These are phyloP conservation scores for Macrosteles quadrilineatus DNA, from an alignment of 1,140 invertebrate species.

Conservation along the genomic window DNA sequence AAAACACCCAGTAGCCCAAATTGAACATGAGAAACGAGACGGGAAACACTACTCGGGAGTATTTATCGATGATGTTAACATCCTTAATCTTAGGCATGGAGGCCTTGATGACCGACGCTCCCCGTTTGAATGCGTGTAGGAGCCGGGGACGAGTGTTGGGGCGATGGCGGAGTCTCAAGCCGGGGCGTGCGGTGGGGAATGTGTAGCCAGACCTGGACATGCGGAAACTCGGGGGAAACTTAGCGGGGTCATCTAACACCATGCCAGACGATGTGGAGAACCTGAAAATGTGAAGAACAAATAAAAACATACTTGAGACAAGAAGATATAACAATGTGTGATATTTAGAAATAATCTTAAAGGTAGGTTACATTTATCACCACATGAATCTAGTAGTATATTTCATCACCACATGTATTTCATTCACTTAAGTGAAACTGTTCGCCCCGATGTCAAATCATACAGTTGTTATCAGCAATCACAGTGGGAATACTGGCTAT, in stretches of 20 bases:
- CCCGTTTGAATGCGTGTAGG: slow-evolving; percentile 72
- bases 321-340: slow-evolving; percentile 34
- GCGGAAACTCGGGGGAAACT: slow-evolving; percentile 79
- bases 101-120: slow-evolving; percentile 74
- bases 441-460: too few species aligned
- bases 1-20: slow-evolving; percentile 92
- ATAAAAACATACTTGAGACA: slow-evolving; percentile 13
- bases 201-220: slow-evolving; percentile 60
- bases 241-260: slow-evolving; percentile 58
- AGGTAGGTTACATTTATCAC: too few species aligned
- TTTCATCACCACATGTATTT: too few species aligned
- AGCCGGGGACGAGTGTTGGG: slow-evolving; percentile 63
- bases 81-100: slow-evolving; percentile 94
- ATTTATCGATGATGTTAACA: slow-evolving; percentile 97
- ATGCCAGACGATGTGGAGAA: slow-evolving; percentile 43
- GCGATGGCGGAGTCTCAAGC: slow-evolving; percentile 34
- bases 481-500: too few species aligned
- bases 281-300: slow-evolving; percentile 12
- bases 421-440: too few species aligned
- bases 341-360: slow-evolving; percentile 37
- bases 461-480: too few species aligned
- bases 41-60: slow-evolving; percentile 92
- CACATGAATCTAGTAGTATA: too few species aligned
- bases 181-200: slow-evolving; percentile 38
- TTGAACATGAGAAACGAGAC: slow-evolving; percentile 94